Base-by-base conservation (phyloP, 2,797 vertebrate species). In the Tokudaia tokunoshimensis region DNA sequence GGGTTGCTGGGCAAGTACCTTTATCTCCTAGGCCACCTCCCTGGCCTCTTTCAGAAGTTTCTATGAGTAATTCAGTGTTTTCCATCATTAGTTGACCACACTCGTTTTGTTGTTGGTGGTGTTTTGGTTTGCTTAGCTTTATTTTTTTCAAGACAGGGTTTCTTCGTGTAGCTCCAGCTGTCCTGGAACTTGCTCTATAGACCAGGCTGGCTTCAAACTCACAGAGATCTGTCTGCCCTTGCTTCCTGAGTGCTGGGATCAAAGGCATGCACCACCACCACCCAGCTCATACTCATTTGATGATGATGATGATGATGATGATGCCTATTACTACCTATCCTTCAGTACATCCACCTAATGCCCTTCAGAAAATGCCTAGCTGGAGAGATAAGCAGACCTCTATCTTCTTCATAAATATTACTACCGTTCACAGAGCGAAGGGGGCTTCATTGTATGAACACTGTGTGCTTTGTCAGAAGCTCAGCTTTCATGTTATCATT, bases 11-110 rank as follows among this genome's bases (percentile, higher is more conserved):
- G 63, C 13, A 24, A 50, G 44, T 24, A 52, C 22, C 34, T 29
- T 55, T 57, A 55, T 14, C 14, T 87, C 47, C 24, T 12, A 13
- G 34, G 24, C 67, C 67, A 72, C 22, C 85, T 88, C 47, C 14
- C 8, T 26, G 12, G 24, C 70, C 44, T 37, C 37, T 79, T n/a
- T 15, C 6, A 93, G 41, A 31, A 93, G 61, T 89, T 93, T 92
- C 76, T 22, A 11, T 14, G 13, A 92, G 50, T 57, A 93, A 89
- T 31, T 89, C 79, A 44, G 55, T 87, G 50, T 87, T 96, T 92
- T 63, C 91, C 34, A 52, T 78, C 70, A 26, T 93, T 91, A 81
- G 19, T 78, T 85, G 67, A 91, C 78, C 44, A 86, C 41, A 78
- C 37, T 55, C 41, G 41, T 81, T 91, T 52, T 26, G 41, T 47